These are phyloP conservation scores for Brachymystax lenok DNA, from an alignment of 2,797 vertebrate genomes.

Conservation along the genomic window DNA sequence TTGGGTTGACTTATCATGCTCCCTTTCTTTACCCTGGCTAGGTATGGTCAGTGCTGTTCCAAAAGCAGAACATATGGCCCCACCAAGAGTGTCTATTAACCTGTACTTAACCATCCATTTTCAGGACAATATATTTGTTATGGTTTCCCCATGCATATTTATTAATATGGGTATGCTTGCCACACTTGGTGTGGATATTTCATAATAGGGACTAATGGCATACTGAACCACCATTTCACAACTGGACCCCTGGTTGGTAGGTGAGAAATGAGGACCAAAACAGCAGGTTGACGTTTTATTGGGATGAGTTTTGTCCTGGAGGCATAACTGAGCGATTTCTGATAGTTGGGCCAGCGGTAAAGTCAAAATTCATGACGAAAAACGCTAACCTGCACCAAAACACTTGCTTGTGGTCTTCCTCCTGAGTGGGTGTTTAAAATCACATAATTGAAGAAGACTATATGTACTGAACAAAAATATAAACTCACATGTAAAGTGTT, in stretches of 20 bases:
- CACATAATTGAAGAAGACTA: slow-evolving; percentile 48
- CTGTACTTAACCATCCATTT: slow-evolving; percentile 57
- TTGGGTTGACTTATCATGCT: neutral
- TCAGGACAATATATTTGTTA: slow-evolving; percentile 24
- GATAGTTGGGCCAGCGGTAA: too few relatives aligned
- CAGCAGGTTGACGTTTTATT: too few relatives aligned
- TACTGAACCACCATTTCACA: slow-evolving; percentile 60
- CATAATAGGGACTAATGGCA: slow-evolving; percentile 56
- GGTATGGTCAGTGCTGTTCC: slow-evolving; percentile 32
- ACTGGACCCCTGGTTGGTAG: slow-evolving; percentile 63
- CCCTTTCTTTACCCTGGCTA: slow-evolving; percentile 43
- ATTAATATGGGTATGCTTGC: slow-evolving; percentile 32
- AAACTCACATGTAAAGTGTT: neutral
- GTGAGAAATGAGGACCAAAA: slow-evolving; percentile 54
- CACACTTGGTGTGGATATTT: slow-evolving; percentile 55
- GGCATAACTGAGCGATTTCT: too few relatives aligned
- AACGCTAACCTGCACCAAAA: slow-evolving; percentile 33
- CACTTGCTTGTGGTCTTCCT: slow-evolving; percentile 43
- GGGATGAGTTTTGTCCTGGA: too few relatives aligned
- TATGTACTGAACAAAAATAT: too few relatives aligned
- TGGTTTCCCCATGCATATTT: slow-evolving; percentile 15
- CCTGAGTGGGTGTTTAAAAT: slow-evolving; percentile 60
- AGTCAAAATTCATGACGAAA: too few relatives aligned
- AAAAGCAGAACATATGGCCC: slow-evolving; percentile 10
- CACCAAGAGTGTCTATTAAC: slow-evolving; percentile 58